Base-by-base conservation (phyloP, 1,140 invertebrate genomes). In the Amyelois transitella region DNA sequence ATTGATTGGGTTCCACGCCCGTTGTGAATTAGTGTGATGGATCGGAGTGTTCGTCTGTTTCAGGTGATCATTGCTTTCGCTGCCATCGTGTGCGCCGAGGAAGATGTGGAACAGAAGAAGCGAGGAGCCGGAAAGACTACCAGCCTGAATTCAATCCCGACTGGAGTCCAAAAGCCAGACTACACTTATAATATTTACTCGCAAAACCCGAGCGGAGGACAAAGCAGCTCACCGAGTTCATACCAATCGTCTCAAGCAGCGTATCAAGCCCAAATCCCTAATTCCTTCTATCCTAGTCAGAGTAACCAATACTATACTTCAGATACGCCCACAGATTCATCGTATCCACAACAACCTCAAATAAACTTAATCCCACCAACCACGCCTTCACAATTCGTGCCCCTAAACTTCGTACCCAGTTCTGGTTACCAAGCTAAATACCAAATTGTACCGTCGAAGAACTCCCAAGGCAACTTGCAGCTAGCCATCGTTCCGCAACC, bases 91-190 rank as follows among this genome's bases (percentile, higher is more conserved):
- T 66, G 67, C 38, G 63, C 68, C n/a, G 81, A 60, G 24, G 81
- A 88, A 32, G 85, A 88, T 18, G 57, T 43, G 0, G 85, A 88
- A 22, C 81, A 83, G 49, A 88, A 83, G 66, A 88, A 88, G 51
- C 62, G 85, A 55, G 83, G 80, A 8, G 75, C 76, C 1, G 75
- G 73, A 4, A 88, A 86, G 53, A 59, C 66, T 0, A 81, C 69
- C 7, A 66, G 54, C 14, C 43, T 86, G 17, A 88, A 88, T 53
- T 55, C 85, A 0, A 82, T 86, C 1, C 75, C 81, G 5, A 77
- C 80, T 2, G 81, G 82, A 44, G 70, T 73, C 3, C 81, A 84
- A 50, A 88, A 88, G 18, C 76, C 75, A 3, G 85, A 88, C 0
- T 88, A 82, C 53, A 77, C 75, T 0, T 88, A 86, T 53, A 81